Base-by-base conservation (phyloP, 1,140 invertebrate species). In the Leucophenga varia region DNA sequence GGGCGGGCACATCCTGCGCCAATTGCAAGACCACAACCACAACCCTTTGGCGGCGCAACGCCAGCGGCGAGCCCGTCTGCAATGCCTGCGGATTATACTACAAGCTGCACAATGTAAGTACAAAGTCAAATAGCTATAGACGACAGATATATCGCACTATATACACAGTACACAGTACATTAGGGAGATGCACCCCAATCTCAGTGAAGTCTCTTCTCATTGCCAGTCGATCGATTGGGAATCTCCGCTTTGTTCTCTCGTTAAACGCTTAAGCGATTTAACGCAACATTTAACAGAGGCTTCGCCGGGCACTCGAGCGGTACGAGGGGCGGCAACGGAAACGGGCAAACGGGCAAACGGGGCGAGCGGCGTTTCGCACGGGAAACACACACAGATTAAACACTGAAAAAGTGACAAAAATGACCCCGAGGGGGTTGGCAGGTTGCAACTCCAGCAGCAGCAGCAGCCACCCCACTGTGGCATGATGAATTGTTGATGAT, bases 11-110 rank as follows among this genome's bases (percentile, higher is more conserved):
- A 49, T 91, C 88, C 72, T 97, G 94, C 76, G 90, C 93, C 49
- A 97, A 97, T 79, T 97, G 94, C 80, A 91, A 93, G 78, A 96
- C 94, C 41, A 93, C 90, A 28, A 96, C 90, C 49, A 97, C 94
- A 61, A 96, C 94, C 57, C 81, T 97, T 43, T 97, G 94, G 94
- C 79, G 95, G 67, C 84, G 94, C 64, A 95, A 97, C 78, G 89
- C 93, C 73, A 93, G 94, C 72, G 94, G 94, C 25, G 93, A 96
- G 76, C 92, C 93, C n/a, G 94, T 97, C 40, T 97, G 94, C 81
- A 97, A 97, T 81, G 94, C 94, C 43, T 97, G 94, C 77, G 94
- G 94, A 55, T 86, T 97, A 34, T 97, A 97, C 81, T 96, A 93
- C 81, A 97, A 97, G 83, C 83, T 97, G 58, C 95, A 98, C 79